Evolutionary conservation across 2,888 invertebrate genomes (phyloP), one percentile per base, ranked within the genome.

Genomic region (Andricus curvator): DNA sequence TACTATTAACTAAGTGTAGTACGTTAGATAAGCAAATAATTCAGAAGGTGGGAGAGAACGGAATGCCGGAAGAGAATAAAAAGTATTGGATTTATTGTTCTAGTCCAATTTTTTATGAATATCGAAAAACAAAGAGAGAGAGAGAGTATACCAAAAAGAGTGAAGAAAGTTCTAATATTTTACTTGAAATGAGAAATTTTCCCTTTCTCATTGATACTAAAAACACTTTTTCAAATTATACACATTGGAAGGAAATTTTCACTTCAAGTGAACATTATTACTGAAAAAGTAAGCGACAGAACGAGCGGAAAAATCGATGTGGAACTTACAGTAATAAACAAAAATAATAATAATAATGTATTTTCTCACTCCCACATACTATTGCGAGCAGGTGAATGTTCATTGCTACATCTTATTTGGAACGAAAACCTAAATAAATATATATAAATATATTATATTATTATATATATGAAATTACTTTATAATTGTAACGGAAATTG

Each of bases 401-500:
- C 90, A 91, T 89, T 89, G 90, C 90, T 91, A 88, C 90, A 91
- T 91, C 91, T 91, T 90, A 91, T 88, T 91, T 90, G 90, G 87
- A 89, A 90, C 88, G 90, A 89, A 87, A 90, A 88, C 88, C 87
- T 89, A 89, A 89, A 90, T 56, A 74, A 51, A 74, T 74, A 74
- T 29, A 74, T 66, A 68, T 44, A 68, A 68, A 68, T 70, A 70
- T 90, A 90, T 90, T 89, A 90, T 90, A 90, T 89, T 89, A 89
- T 88, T 90, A 90, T 89, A 89, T 88, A 90, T 90, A 89, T 90
- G 89, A 91, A 91, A 91, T 91, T 89, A 91, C 90, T 91, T 90
- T 91, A 91, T 91, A 91, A 91, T 91, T 91, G 90, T 91, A 91
- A 91, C 89, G 91, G 90, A 90, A 91, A 91, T 91, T 91, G 91